Conservation (phyloP, 2,888 invertebrate genomes). For the Leucophenga maculata region DNA sequence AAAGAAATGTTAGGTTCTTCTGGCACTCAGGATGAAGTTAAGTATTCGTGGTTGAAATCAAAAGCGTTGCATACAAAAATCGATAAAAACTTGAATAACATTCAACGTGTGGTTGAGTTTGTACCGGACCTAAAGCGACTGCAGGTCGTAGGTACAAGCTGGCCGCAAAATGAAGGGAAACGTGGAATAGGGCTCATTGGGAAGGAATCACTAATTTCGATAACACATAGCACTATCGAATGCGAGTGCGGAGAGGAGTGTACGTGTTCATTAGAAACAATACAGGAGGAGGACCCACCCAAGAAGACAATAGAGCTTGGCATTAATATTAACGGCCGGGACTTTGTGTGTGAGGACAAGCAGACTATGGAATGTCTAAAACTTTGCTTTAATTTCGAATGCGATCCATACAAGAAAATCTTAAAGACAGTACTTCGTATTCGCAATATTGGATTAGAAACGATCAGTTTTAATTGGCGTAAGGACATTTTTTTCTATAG, state of each 20-base stretch:
- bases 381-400: conserved; percentile 45
- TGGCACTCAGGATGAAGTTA: conserved; percentile 28
- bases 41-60: conserved; percentile 55
- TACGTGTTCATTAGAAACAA: background rate
- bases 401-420: conserved; percentile 53
- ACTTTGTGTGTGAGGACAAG: conserved; percentile 36
- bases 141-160: conserved; percentile 50
- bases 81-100: conserved; percentile 45
- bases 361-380: conserved; percentile 45
- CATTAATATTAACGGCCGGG: conserved; percentile 55
- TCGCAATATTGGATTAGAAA: conserved; percentile 56
- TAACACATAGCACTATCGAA: conserved; percentile 46
- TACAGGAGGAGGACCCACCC: background rate
- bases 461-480: conserved; percentile 56
- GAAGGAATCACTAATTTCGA: conserved; percentile 35
- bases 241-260: conserved; percentile 33
- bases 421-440: conserved; percentile 49
- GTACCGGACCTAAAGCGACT: conserved; percentile 58
- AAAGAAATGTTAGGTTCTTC: conserved; percentile 54
- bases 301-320: conserved; percentile 45
- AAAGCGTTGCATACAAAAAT: conserved; percentile 50
- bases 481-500: conserved; percentile 56
- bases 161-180: conserved; percentile 19
- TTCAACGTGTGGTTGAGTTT: conserved; percentile 57
- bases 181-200: conserved; percentile 33